Evolutionary conservation across 2,113 vertebrate species (phyloP), one percentile per base, ranked within the genome.

Genomic region (Eulemur rufifrons): DNA sequence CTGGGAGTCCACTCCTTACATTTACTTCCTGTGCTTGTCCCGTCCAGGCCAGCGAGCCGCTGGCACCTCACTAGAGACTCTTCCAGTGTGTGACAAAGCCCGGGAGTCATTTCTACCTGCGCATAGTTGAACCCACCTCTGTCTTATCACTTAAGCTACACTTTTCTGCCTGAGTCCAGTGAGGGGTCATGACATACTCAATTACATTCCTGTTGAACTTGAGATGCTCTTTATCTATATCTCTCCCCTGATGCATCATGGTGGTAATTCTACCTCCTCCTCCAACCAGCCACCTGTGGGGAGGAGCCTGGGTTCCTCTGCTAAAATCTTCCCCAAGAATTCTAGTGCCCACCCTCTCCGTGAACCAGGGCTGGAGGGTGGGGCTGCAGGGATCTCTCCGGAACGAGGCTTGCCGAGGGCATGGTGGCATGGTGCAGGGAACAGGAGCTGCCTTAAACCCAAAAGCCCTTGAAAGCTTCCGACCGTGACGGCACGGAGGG

Each of bases 121-220:
- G 34, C 11, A 3, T 20, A 13, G 42, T 23, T 8, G 37, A 47
- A 2, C 50, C 27, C 71, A 3, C 52, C 21, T 0, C 42, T 1
- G 0, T 25, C 47, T 89, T 27, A 45, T 3, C 68, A 11, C 21
- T 71, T 69, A 61, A 71, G 54, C 73, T 8, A 8, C 5, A 2
- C 25, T 52, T 52, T 54, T 29, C 88, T 82, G 94, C 76, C 50
- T 54, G 11, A 32, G 21, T 83, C 66, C 91, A 74, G 85, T 73
- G 91, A 63, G 56, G 52, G 80, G 39, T 61, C 87, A 76, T 81
- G 94, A 95, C 86, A 91, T 78, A 95, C 29, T 84, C 78, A 80
- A 0, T 69, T 3, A 25, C 3, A 1, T 80, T 29, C 87, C 52
- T 27, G 34, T 42, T 76, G 92, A 90, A 81, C 93, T 47, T 27